A percentile compares a stretch with the other conserved stretches of the same genome.
Evolutionary conservation across 2,113 vertebrate species (phyloP).

Genomic region (Aptenodytes patagonicus): DNA sequence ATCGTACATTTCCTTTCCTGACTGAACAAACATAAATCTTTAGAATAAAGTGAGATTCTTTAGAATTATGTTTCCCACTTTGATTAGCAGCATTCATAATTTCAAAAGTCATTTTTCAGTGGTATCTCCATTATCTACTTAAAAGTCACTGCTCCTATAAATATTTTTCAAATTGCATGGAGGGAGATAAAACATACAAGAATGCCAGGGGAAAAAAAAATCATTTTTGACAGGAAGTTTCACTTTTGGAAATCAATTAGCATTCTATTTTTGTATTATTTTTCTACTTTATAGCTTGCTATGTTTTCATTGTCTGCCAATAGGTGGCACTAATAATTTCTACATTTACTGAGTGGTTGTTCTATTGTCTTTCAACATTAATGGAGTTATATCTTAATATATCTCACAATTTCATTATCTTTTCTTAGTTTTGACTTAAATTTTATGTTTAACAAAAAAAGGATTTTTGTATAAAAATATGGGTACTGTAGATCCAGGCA

Average conservation of each 20-base stretch:
- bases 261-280: background rate
- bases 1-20: background rate
- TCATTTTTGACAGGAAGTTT: background rate
- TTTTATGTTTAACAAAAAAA: background rate
- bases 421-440: background rate
- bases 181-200: background rate
- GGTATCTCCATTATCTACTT: background rate
- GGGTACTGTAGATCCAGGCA: background rate
- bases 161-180: background rate
- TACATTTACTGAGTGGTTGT: background rate
- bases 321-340: slow-evolving; percentile 62
- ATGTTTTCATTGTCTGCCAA: slow-evolving; percentile 6
- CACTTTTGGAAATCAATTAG: background rate
- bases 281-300: background rate
- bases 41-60: background rate
- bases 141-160: background rate
- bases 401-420: background rate
- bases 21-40: background rate
- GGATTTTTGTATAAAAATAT: background rate
- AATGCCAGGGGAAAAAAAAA: background rate
- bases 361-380: background rate
- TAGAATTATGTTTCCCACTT: background rate
- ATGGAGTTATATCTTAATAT: background rate
- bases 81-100: slow-evolving; percentile 10
- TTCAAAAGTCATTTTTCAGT: background rate